These are phyloP conservation scores for Callaeas wilsoni DNA, from an alignment of 2,113 vertebrate genomes.

Conservation along the genomic window DNA sequence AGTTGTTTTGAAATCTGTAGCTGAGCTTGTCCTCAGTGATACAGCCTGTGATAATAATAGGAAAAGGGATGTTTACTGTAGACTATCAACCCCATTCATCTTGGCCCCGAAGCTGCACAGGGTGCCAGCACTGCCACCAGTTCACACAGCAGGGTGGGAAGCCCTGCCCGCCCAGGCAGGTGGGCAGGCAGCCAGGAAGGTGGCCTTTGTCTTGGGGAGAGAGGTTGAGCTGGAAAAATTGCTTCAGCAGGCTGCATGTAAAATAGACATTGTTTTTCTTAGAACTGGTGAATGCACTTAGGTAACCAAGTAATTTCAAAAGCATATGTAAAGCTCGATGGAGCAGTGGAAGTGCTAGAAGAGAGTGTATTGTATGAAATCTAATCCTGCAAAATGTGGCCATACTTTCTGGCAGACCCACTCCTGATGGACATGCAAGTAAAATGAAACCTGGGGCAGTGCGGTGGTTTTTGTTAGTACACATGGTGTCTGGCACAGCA, in stretches of 20 bases:
- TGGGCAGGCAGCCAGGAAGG: slow-evolving; percentile 47
- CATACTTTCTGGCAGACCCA: background rate
- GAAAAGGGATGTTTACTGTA: slow-evolving; percentile 36
- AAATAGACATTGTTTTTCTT: background rate
- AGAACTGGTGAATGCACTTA: background rate
- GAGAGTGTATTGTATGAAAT: background rate
- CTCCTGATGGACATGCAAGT: background rate
- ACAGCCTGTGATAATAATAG: background rate
- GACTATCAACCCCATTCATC: background rate
- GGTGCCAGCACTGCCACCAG: background rate
- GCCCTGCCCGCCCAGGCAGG: background rate
- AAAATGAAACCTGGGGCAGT: background rate
- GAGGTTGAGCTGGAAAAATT: slow-evolving; percentile 24
- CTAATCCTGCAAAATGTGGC: background rate
- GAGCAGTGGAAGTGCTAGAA: background rate
- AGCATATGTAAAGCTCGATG: background rate
- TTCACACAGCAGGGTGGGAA: slow-evolving; percentile 40
- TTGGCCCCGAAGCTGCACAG: background rate
- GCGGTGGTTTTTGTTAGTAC: background rate
- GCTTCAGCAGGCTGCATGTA: background rate
- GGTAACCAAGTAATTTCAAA: background rate
- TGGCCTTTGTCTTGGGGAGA: slow-evolving; percentile 46
- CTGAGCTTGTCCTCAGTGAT: background rate
- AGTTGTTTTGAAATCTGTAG: slow-evolving; percentile 5
- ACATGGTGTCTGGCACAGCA: accelerated